phyloP scores from a whole-genome alignment of 2,113 vertebrate genomes.

The Puffinus mauretanicus region DNA sequence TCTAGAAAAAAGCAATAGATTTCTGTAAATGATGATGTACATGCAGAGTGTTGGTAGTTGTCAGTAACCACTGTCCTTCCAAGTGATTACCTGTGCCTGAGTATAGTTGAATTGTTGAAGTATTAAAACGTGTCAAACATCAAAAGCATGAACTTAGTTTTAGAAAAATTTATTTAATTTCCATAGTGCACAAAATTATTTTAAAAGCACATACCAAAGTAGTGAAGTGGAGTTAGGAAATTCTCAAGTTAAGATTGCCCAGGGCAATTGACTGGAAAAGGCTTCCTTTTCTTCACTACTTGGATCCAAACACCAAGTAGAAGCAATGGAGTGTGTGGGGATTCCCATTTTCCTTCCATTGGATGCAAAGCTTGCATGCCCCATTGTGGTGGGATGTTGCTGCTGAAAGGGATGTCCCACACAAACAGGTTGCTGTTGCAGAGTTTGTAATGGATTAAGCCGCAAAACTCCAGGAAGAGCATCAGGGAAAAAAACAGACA shows the following conservation, averaged over 20 bases:
- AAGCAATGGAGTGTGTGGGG: neutral
- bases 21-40: neutral
- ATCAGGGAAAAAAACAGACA: neutral
- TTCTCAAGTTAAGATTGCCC: neutral
- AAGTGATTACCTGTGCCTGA: neutral
- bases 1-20: neutral
- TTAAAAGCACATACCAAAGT: neutral
- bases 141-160: neutral
- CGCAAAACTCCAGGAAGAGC: neutral
- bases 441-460: neutral
- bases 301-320: neutral
- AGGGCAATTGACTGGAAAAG: neutral
- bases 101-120: neutral
- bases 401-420: neutral
- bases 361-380: neutral
- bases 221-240: neutral
- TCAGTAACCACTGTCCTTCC: neutral
- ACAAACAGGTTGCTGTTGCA: neutral
- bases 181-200: neutral
- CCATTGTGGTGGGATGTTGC: neutral
- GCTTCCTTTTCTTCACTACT: neutral
- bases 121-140: neutral
- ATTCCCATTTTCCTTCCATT: neutral
- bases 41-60: neutral
- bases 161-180: neutral